Evolutionary conservation across 2,797 vertebrate species (phyloP).

Genomic region (Tragopan temminckii): DNA sequence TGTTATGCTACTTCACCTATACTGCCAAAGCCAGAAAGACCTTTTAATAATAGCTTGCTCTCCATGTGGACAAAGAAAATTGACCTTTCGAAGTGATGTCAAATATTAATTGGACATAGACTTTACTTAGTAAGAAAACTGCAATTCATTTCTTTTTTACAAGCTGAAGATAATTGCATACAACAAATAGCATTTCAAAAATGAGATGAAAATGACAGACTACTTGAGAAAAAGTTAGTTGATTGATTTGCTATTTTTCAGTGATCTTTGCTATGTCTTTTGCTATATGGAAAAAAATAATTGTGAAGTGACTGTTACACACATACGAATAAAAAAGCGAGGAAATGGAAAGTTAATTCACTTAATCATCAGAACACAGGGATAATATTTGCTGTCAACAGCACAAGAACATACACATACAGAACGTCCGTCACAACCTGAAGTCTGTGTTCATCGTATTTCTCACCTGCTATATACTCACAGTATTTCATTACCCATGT

Average conservation of each 20-base stretch:
- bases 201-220: neutral
- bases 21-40: neutral
- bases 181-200: neutral
- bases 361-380: neutral
- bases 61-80: neutral
- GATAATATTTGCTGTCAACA: neutral
- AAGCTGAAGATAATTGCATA: neutral
- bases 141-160: neutral
- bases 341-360: neutral
- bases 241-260: neutral
- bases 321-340: neutral
- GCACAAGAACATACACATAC: neutral
- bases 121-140: neutral
- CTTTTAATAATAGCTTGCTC: neutral
- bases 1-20: neutral
- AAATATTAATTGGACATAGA: neutral
- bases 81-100: neutral
- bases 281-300: neutral
- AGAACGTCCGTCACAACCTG: neutral
- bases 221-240: neutral
- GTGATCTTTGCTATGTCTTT: neutral
- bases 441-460: rapidly evolving
- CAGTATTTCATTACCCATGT: neutral
- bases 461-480: neutral
- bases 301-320: neutral